Base-by-base conservation (phyloP, 2,888 invertebrate species). In the Meiosimyza decipiens region DNA sequence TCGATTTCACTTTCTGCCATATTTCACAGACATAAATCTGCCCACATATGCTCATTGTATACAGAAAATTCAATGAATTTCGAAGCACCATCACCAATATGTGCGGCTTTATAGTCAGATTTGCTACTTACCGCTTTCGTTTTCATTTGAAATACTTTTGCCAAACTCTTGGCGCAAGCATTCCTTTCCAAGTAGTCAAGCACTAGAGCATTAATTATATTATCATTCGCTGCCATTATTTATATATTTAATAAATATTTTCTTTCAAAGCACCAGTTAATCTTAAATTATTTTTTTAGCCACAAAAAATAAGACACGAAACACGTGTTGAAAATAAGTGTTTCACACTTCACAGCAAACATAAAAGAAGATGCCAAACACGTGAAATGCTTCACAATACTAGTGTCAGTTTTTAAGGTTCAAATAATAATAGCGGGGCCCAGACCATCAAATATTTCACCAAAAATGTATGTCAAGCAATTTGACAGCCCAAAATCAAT, bases 121-220 rank as follows among this genome's bases (percentile, higher is more conserved):
- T 47, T 52, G 72, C 63, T 75, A 90, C 93, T 92, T 89, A 94
- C 94, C 88, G 92, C 91, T 84, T 94, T 93, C 1, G 91, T 90
- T 87, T 92, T 93, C 80, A 91, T 90, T 81, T 92, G 89, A 82
- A 92, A 93, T 66, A 91, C 89, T 80, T 90, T 89, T 0, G 94
- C 94, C 49, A 94, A 81, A 7, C 89, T 88, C 83, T 91, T 91
- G 81, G 93, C 92, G 40, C 9, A 7, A 40, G 40, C 63, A 77
- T 90, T 89, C 77, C 89, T 90, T 73, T 88, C 84, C 73, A 95
- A 86, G 88, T 90, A 92, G 77, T 94, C 91, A 77, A 91, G 89
- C 73, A 94, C 89, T 71, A 94, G 83, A 6, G 93, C 90, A 79
- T 87, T 87, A 68, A 89, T 80, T 49, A 89, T 80, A 77, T 84